Evolutionary conservation across 2,113 vertebrate genomes (phyloP).

Genomic region (Amphiprion ocellaris): DNA sequence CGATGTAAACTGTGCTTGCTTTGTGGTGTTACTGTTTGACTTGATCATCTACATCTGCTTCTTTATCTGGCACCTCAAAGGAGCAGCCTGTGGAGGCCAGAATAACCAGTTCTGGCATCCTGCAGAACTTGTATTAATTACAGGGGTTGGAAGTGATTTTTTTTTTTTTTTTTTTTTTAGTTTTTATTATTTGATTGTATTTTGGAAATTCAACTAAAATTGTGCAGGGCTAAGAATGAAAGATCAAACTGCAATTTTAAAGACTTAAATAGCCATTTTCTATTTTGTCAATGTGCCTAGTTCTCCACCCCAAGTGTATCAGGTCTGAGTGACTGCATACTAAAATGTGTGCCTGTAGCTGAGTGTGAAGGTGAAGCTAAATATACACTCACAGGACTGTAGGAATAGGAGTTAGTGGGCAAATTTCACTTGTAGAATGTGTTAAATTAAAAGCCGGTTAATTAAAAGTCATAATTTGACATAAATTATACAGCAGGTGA

Average conservation of each 20-base stretch:
- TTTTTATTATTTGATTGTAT: background rate
- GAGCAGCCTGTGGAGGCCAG: slow-evolving; percentile 2
- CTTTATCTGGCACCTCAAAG: slow-evolving; percentile 34
- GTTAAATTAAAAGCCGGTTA: slow-evolving; percentile 17
- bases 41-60: slow-evolving; percentile 12
- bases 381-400: background rate
- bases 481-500: slow-evolving; percentile 13
- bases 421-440: slow-evolving; percentile 3
- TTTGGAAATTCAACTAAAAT: background rate
- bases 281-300: background rate
- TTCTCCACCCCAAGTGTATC: slow-evolving; percentile 8
- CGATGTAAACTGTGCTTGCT: slow-evolving; percentile 59
- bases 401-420: background rate
- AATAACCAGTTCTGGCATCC: slow-evolving; percentile 1
- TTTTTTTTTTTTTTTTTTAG: background rate
- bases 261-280: background rate
- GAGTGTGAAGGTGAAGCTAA: slow-evolving; percentile 11
- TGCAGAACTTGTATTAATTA: background rate
- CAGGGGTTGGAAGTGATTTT: background rate
- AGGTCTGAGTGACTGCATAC: slow-evolving; percentile 12
- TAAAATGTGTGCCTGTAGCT: slow-evolving; percentile 9
- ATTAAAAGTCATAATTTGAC: slow-evolving; percentile 20
- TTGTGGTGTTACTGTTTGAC: slow-evolving; percentile 30
- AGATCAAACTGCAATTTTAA: background rate
- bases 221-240: background rate